Percentiles rank a stretch among this genome's conserved stretches.
phyloP scores from a whole-genome alignment of 1,140 invertebrate genomes.

The Pomacea maculata region DNA sequence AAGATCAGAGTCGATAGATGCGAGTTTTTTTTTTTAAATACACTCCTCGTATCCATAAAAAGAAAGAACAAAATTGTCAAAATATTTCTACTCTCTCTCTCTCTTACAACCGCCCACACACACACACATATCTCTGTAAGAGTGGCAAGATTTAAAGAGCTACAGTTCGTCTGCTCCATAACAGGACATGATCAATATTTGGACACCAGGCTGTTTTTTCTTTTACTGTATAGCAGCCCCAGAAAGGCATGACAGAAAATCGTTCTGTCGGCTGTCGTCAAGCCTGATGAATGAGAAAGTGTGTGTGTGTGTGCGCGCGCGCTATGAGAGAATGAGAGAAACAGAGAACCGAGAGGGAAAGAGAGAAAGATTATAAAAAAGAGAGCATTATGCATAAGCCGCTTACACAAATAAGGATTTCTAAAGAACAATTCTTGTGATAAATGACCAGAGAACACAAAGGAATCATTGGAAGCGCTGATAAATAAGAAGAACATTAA shows the following conservation, averaged over 20 bases:
- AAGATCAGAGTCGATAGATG: too few species aligned
- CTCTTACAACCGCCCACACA: not conserved
- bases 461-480: not conserved
- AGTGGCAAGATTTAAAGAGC: not conserved
- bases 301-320: conserved; percentile 11
- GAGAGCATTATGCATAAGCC: not conserved
- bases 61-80: too few species aligned
- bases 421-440: too few species aligned
- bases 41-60: too few species aligned
- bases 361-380: not conserved
- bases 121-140: not conserved
- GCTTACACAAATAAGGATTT: too few species aligned
- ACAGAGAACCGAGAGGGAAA: not conserved
- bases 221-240: too few species aligned
- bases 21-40: too few species aligned
- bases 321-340: conserved; percentile 19
- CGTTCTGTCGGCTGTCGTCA: too few species aligned
- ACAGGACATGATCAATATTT: too few species aligned
- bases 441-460: not conserved
- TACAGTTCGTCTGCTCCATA: too few species aligned
- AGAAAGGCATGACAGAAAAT: too few species aligned
- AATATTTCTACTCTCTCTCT: too few species aligned
- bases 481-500: not conserved
- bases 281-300: conserved; percentile 8
- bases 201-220: not conserved